These are phyloP conservation scores for Pachycephus smyrnensis DNA, from an alignment of 2,888 invertebrate species.

Conservation along the genomic window DNA sequence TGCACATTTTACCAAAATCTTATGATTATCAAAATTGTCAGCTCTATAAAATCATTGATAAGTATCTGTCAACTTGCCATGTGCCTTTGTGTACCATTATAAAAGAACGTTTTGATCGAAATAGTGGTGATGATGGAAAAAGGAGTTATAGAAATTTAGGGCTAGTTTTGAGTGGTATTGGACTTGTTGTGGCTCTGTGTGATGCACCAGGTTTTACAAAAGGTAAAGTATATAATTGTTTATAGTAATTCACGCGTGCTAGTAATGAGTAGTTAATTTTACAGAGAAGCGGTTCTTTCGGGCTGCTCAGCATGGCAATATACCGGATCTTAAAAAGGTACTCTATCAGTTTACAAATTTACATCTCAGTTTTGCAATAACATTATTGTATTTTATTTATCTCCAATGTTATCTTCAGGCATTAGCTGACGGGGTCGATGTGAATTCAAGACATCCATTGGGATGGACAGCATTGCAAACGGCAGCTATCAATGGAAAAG, in stretches of 20 bases:
- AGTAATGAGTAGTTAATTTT: slow-evolving; percentile 24
- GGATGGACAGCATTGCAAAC: slow-evolving; percentile 92
- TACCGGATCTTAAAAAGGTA: slow-evolving; percentile 68
- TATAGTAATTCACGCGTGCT: neutral
- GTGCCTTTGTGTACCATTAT: neutral
- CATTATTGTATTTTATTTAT: neutral
- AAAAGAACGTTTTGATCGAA: neutral
- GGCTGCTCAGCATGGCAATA: slow-evolving; percentile 69
- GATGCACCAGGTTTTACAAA: slow-evolving; percentile 21
- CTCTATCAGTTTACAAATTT: neutral
- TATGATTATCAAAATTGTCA: slow-evolving; percentile 26
- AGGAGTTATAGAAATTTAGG: slow-evolving; percentile 15
- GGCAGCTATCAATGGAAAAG: slow-evolving; percentile 83
- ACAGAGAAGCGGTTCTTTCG: slow-evolving; percentile 69
- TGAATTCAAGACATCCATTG: slow-evolving; percentile 79
- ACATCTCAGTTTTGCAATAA: neutral
- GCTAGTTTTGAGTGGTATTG: slow-evolving; percentile 28
- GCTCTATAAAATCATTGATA: slow-evolving; percentile 29
- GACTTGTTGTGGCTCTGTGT: slow-evolving; percentile 26
- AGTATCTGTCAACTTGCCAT: slow-evolving; percentile 4
- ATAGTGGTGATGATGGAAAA: neutral
- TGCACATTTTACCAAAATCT: slow-evolving; percentile 16
- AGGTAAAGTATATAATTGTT: slow-evolving; percentile 24
- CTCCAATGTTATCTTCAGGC: slow-evolving; percentile 48
- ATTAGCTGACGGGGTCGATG: slow-evolving; percentile 69